phyloP scores from a whole-genome alignment of 2,113 vertebrate species.

The Chloebia gouldiae region DNA sequence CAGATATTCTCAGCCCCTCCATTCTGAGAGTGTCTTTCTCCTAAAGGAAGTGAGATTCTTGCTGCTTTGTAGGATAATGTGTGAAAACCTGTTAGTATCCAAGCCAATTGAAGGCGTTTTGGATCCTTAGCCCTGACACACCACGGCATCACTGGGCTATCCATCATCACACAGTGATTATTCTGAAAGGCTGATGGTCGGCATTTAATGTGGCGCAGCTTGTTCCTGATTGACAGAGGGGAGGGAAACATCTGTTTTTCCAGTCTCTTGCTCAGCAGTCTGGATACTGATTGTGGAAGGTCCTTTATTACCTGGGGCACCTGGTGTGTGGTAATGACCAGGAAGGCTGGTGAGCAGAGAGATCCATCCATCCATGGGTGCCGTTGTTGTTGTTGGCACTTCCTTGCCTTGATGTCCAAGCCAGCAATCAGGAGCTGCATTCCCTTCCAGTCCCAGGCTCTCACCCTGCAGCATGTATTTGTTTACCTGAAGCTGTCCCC shows the following conservation, averaged over 20 bases:
- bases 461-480: fast-evolving
- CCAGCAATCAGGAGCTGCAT: not conserved
- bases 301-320: not conserved
- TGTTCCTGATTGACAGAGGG: constrained; percentile 14
- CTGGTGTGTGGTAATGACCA: not conserved
- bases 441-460: not conserved
- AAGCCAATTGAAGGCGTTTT: not conserved
- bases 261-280: not conserved
- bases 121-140: not conserved
- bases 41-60: not conserved
- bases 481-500: not conserved
- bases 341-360: not conserved
- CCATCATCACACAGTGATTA: not conserved
- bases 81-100: not conserved
- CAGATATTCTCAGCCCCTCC: not conserved
- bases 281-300: not conserved
- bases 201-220: not conserved
- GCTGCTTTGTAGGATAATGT: not conserved
- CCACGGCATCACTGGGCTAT: not conserved
- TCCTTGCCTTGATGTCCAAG: not conserved
- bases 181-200: not conserved
- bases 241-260: not conserved
- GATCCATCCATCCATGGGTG: fast-evolving
- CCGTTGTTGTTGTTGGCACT: not conserved
- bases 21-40: not conserved